A percentile compares a stretch with the other conserved stretches of the same genome.
These are phyloP conservation scores for Formica exsecta DNA, from an alignment of 1,140 invertebrate species.

Conservation along the genomic window DNA sequence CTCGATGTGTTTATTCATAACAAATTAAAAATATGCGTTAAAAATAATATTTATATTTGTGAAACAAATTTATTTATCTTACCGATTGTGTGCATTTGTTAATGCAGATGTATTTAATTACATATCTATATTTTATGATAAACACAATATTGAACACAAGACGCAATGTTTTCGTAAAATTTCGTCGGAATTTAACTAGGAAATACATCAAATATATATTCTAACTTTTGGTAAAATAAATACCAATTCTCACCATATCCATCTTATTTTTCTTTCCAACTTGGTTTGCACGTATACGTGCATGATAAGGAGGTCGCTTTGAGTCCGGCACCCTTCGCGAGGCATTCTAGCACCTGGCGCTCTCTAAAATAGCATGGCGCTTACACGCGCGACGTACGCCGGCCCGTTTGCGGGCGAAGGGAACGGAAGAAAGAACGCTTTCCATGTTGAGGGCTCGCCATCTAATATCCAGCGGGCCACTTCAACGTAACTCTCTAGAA, in stretches of 20 bases:
- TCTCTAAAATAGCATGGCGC: constrained; percentile 58
- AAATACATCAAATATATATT: too few species aligned
- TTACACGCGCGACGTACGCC: constrained; percentile 28
- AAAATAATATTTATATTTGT: too few species aligned
- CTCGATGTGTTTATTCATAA: neutral
- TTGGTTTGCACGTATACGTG: neutral
- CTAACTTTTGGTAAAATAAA: neutral
- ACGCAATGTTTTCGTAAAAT: too few species aligned
- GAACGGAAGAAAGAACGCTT: neutral
- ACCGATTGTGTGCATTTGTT: neutral
- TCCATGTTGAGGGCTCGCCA: constrained; percentile 36
- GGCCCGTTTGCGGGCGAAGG: neutral
- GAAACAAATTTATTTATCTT: too few species aligned
- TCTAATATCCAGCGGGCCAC: constrained; percentile 64
- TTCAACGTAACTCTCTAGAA: constrained; percentile 52
- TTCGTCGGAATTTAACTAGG: too few species aligned
- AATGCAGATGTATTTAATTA: too few species aligned
- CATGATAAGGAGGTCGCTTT: constrained; percentile 15
- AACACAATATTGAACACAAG: too few species aligned
- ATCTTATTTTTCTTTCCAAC: neutral
- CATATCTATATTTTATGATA: too few species aligned
- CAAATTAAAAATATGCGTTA: too few species aligned
- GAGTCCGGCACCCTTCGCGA: constrained; percentile 18
- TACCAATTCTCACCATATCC: neutral
- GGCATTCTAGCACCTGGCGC: constrained; percentile 54